Evolutionary conservation across 23 tunicate genomes (phyloP).

Genomic region (Ciona savignyi): DNA sequence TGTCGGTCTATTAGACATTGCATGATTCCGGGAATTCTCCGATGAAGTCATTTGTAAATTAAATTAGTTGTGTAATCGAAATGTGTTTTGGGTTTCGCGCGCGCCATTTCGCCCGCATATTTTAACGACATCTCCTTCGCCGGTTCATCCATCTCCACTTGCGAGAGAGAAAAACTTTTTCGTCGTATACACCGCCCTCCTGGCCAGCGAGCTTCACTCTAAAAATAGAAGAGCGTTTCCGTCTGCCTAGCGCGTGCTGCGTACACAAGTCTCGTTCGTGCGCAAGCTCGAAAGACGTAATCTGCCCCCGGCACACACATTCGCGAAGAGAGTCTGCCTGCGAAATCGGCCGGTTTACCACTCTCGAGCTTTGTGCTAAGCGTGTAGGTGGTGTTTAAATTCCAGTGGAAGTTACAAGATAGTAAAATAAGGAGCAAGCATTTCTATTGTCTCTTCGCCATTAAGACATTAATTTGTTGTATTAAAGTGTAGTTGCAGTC

Average conservation of each 20-base stretch:
- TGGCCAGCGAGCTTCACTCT: neutral
- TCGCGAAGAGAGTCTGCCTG: neutral
- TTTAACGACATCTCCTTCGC: neutral
- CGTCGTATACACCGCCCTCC: neutral
- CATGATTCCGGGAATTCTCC: too few relatives aligned
- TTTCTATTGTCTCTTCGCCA: neutral
- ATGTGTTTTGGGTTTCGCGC: too few relatives aligned
- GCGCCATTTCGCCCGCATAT: neutral
- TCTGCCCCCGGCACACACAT: neutral
- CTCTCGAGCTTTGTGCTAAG: neutral
- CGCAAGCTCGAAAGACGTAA: neutral
- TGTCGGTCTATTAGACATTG: too few relatives aligned
- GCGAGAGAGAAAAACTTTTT: neutral
- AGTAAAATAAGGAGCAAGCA: neutral
- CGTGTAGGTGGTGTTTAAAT: neutral
- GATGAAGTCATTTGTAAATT: too few relatives aligned
- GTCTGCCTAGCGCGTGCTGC: slow-evolving; percentile 18
- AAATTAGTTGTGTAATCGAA: too few relatives aligned
- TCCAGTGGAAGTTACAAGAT: neutral
- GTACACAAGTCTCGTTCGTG: slow-evolving; percentile 7
- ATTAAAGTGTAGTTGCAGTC: neutral
- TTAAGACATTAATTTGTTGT: neutral
- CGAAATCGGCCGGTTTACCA: neutral
- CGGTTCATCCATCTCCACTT: neutral
- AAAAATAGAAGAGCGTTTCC: slow-evolving; percentile 41